A percentile compares a stretch with the other conserved stretches of the same genome.
Conservation (phyloP, 2,797 vertebrate species). For the Carcharodon carcharias region DNA sequence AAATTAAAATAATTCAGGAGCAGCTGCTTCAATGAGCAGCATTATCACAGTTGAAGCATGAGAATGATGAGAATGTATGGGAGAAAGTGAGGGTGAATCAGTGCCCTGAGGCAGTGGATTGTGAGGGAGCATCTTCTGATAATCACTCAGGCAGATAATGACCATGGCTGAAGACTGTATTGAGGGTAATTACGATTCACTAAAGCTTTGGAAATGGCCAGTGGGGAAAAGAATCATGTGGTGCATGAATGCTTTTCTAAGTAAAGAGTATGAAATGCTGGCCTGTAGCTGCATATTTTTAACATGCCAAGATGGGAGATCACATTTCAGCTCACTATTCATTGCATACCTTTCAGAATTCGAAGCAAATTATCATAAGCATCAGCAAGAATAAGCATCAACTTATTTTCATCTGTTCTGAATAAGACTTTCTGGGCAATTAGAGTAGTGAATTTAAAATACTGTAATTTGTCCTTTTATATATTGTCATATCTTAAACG, state of each 20-base stretch:
- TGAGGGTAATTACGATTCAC: background rate
- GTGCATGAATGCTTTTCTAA: conserved; percentile 38
- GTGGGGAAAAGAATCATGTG: background rate
- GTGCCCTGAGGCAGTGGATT: conserved; percentile 35
- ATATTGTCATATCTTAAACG: background rate
- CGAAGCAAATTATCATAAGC: conserved; percentile 11
- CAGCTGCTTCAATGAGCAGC: conserved; percentile 31
- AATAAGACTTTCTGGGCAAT: conserved; percentile 3
- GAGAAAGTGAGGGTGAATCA: conserved; percentile 35
- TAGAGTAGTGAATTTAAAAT: conserved; percentile 20
- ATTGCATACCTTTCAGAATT: conserved; percentile 33
- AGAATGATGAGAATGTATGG: background rate
- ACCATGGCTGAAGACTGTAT: conserved; percentile 27
- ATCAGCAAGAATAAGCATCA: background rate
- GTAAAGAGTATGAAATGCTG: conserved; percentile 32
- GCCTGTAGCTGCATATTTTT: conserved; percentile 33
- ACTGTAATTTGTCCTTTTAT: conserved; percentile 15
- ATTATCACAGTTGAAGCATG: conserved; percentile 34
- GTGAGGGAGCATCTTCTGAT: background rate
- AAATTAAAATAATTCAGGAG: background rate
- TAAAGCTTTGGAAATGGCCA: conserved; percentile 36
- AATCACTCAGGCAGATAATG: background rate
- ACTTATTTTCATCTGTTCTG: conserved; percentile 28
- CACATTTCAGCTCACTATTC: conserved; percentile 31
- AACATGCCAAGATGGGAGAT: conserved; percentile 30